Percentiles rank a stretch among this genome's conserved stretches.
phyloP scores from a whole-genome alignment of 2,113 vertebrate genomes.

The Heterotis niloticus region DNA sequence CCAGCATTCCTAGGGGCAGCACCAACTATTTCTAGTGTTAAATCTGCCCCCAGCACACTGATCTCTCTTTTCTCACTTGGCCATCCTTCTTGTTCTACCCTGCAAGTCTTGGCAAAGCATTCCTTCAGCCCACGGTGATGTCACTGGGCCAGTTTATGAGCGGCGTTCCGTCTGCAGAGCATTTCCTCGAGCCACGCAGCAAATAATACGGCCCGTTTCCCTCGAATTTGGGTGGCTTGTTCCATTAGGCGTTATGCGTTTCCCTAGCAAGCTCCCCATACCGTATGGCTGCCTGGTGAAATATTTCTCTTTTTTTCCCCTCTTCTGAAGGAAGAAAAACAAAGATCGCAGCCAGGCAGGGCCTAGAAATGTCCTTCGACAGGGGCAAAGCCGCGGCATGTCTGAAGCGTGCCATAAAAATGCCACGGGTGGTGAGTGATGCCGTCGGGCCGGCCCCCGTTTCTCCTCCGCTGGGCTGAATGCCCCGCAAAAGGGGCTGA shows the following conservation, averaged over 20 bases:
- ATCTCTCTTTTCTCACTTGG: too few species aligned
- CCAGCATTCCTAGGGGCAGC: too few species aligned
- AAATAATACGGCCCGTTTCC: too few species aligned
- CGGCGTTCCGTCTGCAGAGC: too few species aligned
- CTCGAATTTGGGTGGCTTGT: not conserved
- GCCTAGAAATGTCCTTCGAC: conserved; percentile 28
- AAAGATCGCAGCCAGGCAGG: conserved; percentile 45
- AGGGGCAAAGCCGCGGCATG: not conserved
- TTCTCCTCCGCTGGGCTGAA: conserved; percentile 41
- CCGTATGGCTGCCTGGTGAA: conserved; percentile 45
- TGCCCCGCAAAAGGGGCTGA: conserved; percentile 54
- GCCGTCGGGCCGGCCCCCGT: conserved; percentile 49
- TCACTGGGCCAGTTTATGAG: too few species aligned
- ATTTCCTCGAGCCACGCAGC: too few species aligned
- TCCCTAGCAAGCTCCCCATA: conserved; percentile 37
- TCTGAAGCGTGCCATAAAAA: conserved; percentile 62
- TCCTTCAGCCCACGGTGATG: too few species aligned
- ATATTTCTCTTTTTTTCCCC: conserved; percentile 13
- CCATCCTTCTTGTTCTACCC: too few species aligned
- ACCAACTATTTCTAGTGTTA: too few species aligned
- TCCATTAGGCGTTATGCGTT: not conserved
- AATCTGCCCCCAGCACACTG: too few species aligned
- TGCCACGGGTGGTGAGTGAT: conserved; percentile 61
- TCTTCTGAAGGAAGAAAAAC: conserved; percentile 46
- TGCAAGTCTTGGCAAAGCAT: too few species aligned